A percentile compares a stretch with the other conserved stretches of the same genome.
phyloP scores from a whole-genome alignment of 2,888 invertebrate species.

The Alloplasta piceator region DNA sequence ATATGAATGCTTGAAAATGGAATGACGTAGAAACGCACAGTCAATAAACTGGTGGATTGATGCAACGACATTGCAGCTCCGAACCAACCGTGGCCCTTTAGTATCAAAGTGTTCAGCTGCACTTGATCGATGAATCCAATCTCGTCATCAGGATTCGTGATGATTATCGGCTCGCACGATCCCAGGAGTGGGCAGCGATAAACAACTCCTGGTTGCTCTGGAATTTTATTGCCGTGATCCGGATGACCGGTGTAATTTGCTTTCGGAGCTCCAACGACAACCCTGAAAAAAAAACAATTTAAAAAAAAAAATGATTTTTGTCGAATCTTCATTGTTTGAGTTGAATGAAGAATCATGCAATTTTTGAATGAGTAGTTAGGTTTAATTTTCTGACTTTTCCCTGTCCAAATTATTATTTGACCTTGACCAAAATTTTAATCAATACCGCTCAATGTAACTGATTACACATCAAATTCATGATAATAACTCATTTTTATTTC shows the following conservation, averaged over 20 bases:
- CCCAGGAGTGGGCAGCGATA: conserved; percentile 82
- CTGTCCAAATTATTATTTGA: no score
- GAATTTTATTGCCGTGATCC: conserved; percentile 48
- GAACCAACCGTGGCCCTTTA: conserved; percentile 84
- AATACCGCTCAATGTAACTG: no score
- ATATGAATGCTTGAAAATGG: background rate
- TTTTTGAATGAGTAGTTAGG: no score
- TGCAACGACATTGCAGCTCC: conserved; percentile 84
- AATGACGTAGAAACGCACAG: conserved; percentile 65
- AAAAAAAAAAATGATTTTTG: no score
- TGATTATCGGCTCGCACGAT: conserved; percentile 63
- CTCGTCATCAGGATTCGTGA: conserved; percentile 62
- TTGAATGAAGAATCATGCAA: no score
- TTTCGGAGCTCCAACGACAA: conserved; percentile 85
- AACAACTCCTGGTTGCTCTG: conserved; percentile 85
- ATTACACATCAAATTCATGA: no score
- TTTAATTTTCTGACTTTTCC: no score
- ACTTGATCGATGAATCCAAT: conserved; percentile 55
- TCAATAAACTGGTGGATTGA: conserved; percentile 77
- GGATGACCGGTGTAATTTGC: conserved; percentile 83
- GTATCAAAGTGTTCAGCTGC: conserved; percentile 54
- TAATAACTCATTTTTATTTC: no score
- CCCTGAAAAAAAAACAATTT: conserved; percentile 74
- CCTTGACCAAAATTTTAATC: no score
- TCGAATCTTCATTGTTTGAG: no score